phyloP scores from a whole-genome alignment of 2,797 vertebrate species.

The Chanos chanos region DNA sequence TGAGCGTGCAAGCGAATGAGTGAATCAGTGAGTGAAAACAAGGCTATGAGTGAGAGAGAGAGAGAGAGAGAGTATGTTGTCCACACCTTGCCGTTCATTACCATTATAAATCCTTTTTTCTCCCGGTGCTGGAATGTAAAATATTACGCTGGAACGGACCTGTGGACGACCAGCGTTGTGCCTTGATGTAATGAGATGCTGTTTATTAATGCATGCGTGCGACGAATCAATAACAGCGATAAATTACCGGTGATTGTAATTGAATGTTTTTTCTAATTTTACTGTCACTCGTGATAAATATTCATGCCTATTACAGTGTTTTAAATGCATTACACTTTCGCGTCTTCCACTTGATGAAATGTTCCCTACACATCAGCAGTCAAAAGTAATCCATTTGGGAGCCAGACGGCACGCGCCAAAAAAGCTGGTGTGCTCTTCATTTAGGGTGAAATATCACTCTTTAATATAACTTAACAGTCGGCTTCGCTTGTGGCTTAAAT shows the following conservation, averaged over 20 bases:
- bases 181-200: slow-evolving; percentile 72
- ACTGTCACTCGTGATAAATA: slow-evolving; percentile 81
- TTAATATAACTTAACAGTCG: slow-evolving; percentile 46
- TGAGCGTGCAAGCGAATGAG: not conserved
- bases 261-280: slow-evolving; percentile 81
- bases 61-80: slow-evolving; percentile 4
- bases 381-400: slow-evolving; percentile 68
- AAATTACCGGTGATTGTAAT: slow-evolving; percentile 79
- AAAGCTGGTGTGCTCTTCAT: slow-evolving; percentile 47
- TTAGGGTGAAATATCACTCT: slow-evolving; percentile 45
- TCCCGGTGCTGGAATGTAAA: slow-evolving; percentile 40
- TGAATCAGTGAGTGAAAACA: not conserved
- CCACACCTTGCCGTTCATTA: slow-evolving; percentile 32
- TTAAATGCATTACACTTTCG: slow-evolving; percentile 82
- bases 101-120: slow-evolving; percentile 29
- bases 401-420: slow-evolving; percentile 47
- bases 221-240: slow-evolving; percentile 82
- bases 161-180: slow-evolving; percentile 58
- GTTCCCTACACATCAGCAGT: slow-evolving; percentile 69
- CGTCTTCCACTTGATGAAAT: slow-evolving; percentile 59
- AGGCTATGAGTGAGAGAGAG: not conserved
- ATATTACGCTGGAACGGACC: slow-evolving; percentile 40
- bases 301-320: slow-evolving; percentile 77
- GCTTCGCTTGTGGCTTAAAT: slow-evolving; percentile 42
- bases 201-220: slow-evolving; percentile 73